phyloP scores from a whole-genome alignment of 1,140 invertebrate species.

The Penaeus indicus region DNA sequence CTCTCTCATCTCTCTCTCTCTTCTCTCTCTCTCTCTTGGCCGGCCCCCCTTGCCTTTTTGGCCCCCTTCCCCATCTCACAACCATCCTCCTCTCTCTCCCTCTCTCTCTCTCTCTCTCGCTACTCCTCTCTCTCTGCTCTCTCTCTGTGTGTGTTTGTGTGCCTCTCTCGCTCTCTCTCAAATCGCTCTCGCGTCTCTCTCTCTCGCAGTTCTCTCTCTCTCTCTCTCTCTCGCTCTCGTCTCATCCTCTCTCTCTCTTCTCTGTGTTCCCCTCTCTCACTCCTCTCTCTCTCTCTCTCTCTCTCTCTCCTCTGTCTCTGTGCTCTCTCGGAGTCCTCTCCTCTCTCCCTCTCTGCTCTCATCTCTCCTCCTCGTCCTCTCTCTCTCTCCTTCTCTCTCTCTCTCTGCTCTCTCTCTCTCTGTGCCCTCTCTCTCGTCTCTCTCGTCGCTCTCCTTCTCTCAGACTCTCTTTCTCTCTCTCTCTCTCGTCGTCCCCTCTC shows the following conservation, averaged over 20 bases:
- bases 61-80: background rate
- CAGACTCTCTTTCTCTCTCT: background rate
- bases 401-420: background rate
- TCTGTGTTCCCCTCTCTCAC: background rate
- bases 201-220: too few species aligned
- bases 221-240: background rate
- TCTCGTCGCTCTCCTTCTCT: too few species aligned
- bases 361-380: background rate
- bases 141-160: background rate
- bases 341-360: background rate
- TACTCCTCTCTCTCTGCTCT: background rate
- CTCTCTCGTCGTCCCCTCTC: too few species aligned
- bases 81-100: background rate
- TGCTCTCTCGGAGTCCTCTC: too few species aligned
- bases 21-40: too few species aligned
- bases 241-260: constrained; percentile 21
- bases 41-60: background rate
- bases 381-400: background rate
- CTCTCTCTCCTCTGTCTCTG: background rate
- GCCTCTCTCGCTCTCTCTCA: background rate
- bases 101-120: too few species aligned
- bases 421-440: too few species aligned
- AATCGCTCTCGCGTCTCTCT: too few species aligned
- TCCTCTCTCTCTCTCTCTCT: background rate
- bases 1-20: background rate